These are phyloP conservation scores for Erythrolamprus reginae DNA, from an alignment of 2,113 vertebrate genomes.

Conservation along the genomic window DNA sequence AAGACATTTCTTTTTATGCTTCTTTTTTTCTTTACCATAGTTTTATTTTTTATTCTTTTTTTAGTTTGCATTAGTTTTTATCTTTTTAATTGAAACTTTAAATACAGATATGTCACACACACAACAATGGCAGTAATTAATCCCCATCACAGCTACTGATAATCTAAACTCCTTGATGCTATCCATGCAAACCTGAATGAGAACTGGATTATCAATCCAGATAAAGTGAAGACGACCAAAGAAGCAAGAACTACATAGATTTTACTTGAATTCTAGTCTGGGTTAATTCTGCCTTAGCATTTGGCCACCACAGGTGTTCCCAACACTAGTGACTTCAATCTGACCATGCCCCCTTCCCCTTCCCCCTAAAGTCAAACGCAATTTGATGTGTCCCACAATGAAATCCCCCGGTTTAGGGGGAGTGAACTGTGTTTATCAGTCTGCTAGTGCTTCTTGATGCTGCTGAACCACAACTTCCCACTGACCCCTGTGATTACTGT, in stretches of 20 bases:
- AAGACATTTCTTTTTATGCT: background rate
- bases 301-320: no score
- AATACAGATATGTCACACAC: background rate
- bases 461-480: background rate
- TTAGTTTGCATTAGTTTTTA: background rate
- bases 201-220: background rate
- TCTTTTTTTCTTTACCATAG: background rate
- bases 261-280: background rate
- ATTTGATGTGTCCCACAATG: no score
- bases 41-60: background rate
- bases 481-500: background rate
- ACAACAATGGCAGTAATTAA: background rate
- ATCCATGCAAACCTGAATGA: background rate
- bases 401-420: no score
- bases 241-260: background rate
- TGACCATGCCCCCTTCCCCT: no score
- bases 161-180: background rate
- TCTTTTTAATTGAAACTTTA: background rate
- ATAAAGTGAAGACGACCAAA: background rate
- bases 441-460: background rate
- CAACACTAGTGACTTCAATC: no score
- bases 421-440: background rate
- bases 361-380: no score
- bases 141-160: background rate
- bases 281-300: background rate